Base-by-base conservation (phyloP, 2,113 vertebrate species). In the Rhabdomys dilectus region DNA sequence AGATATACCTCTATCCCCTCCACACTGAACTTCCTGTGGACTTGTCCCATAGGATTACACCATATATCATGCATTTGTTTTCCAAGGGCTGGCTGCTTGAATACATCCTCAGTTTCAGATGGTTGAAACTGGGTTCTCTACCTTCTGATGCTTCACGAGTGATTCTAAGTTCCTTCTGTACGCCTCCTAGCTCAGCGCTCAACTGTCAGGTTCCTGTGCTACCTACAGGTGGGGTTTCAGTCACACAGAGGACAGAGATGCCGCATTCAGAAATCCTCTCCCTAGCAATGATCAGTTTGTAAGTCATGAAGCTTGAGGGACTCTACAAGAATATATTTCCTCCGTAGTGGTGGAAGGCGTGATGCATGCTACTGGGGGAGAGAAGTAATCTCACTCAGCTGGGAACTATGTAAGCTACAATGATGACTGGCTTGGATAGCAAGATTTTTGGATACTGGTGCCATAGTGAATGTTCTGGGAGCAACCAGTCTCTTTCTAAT, bases 91-190 rank as follows among this genome's bases (percentile, higher is more conserved):
- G 78, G 45, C 39, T 15, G 88, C 22, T 24, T 29, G 64, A 96
- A 80, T 51, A 60, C 70, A 77, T 53, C 73, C 92, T 95, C 77
- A 60, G 15, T 66, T 88, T 89, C 62, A 93, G 56, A 82, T 62
- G 75, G 91, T 60, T 93, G 21, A 94, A 97, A 95, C 5, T 81
- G 72, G 66, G 82, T n/a, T 96, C 76, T 60, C 53, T 48, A 34
- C 34, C 51, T 92, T 95, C 48, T 51, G 66, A 48, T 45, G 81
- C 62, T 89, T 92, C 21, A 56, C 53, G 73, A 53, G 45, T 39
- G 48, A 87, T 56, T 84, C 45, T 56, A 21, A 56, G 4, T 91
- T 94, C 39, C 64, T 76, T 64, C 56, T 58, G 42, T 58, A 94
- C 15, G 53, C n/a, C 68, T 85, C 66, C 42, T 70, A 94, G 29